phyloP scores from a whole-genome alignment of 2,888 invertebrate genomes.

The Cynaeus angustus region DNA sequence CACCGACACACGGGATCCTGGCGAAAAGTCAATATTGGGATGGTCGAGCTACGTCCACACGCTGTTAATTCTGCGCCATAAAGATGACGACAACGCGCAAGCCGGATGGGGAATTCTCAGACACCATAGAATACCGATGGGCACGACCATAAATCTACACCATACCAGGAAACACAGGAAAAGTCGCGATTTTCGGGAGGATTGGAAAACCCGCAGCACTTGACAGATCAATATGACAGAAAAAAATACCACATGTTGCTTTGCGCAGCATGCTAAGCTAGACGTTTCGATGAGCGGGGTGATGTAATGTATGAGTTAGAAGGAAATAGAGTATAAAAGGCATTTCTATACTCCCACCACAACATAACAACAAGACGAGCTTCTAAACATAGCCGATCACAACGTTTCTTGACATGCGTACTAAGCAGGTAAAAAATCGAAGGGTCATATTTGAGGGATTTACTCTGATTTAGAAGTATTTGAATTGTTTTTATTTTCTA shows the following conservation, averaged over 20 bases:
- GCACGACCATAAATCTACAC: slow-evolving; percentile 28
- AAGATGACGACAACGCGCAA: slow-evolving; percentile 64
- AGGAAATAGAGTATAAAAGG: neutral
- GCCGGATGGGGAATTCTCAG: slow-evolving; percentile 55
- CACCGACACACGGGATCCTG: slow-evolving; percentile 62
- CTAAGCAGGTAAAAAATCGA: too few species aligned
- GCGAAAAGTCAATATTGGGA: slow-evolving; percentile 62
- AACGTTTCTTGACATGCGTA: neutral
- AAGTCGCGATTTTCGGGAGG: neutral
- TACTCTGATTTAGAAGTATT: too few species aligned
- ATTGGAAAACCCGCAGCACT: slow-evolving; percentile 50
- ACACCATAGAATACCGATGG: neutral
- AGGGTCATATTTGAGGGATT: too few species aligned
- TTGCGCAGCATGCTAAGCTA: slow-evolving; percentile 51
- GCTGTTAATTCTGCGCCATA: slow-evolving; percentile 66
- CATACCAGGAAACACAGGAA: neutral
- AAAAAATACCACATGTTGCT: slow-evolving; percentile 66
- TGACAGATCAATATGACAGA: slow-evolving; percentile 63
- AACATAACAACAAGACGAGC: neutral
- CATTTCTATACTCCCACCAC: neutral
- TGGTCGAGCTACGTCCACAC: slow-evolving; percentile 63
- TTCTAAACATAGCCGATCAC: neutral
- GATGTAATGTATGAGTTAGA: neutral
- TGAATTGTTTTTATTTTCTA: too few species aligned
- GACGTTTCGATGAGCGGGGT: neutral